Evolutionary conservation across 2,888 invertebrate species (phyloP).

Genomic region (Anodontia alba): DNA sequence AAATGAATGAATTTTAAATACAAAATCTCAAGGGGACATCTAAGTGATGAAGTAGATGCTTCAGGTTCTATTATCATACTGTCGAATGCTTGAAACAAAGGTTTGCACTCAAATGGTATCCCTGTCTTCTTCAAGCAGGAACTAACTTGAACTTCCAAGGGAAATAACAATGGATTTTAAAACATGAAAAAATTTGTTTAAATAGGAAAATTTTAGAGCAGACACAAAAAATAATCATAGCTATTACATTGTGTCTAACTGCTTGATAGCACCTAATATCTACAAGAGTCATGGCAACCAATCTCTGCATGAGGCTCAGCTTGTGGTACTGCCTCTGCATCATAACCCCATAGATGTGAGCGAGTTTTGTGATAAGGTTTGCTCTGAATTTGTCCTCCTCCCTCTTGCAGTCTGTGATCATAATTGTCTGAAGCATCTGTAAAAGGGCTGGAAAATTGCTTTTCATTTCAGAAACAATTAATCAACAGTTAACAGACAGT

Average conservation of each 20-base stretch:
- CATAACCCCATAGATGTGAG: background rate
- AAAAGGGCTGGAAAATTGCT: background rate
- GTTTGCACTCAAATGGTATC: too few relatives aligned
- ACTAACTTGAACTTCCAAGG: too few relatives aligned
- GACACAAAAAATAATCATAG: too few relatives aligned
- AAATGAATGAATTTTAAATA: too few relatives aligned
- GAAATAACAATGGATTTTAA: too few relatives aligned
- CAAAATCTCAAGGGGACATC: too few relatives aligned
- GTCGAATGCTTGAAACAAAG: too few relatives aligned
- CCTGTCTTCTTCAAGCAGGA: too few relatives aligned
- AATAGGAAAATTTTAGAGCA: too few relatives aligned
- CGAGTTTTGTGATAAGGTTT: background rate
- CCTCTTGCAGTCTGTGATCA: background rate
- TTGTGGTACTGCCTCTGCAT: background rate
- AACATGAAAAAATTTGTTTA: too few relatives aligned
- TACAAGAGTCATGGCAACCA: background rate
- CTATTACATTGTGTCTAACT: background rate
- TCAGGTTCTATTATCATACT: too few relatives aligned
- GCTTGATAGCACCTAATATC: background rate
- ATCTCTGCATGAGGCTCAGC: background rate
- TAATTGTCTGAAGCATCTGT: background rate
- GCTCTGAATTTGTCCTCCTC: background rate
- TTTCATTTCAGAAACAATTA: background rate
- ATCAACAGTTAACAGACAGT: background rate
- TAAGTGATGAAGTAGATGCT: too few relatives aligned